These are phyloP conservation scores for Drosophila multiciliata DNA, from an alignment of 2,888 invertebrate genomes.

Conservation along the genomic window DNA sequence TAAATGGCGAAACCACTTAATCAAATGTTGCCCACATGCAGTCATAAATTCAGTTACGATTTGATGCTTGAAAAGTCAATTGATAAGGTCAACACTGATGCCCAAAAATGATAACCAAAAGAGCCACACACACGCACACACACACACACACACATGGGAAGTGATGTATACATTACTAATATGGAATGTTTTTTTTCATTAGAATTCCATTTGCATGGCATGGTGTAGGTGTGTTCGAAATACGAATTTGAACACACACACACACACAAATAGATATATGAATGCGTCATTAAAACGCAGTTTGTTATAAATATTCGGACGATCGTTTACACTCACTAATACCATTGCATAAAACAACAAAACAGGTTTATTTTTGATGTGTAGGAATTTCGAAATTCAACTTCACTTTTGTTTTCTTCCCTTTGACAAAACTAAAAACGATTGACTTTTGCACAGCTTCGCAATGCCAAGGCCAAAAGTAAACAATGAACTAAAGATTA, in stretches of 20 bases:
- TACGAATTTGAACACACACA: constrained; percentile 5
- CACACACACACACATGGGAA: not conserved
- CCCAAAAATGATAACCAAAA: constrained; percentile 34
- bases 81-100: constrained; percentile 50
- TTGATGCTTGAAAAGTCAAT: constrained; percentile 35
- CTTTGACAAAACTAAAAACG: constrained; percentile 23
- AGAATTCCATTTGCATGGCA: constrained; percentile 47
- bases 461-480: constrained; percentile 29
- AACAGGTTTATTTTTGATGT: constrained; percentile 54
- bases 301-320: constrained; percentile 38
- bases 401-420: constrained; percentile 71
- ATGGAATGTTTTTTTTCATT: constrained; percentile 16
- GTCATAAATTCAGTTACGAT: not conserved
- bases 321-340: constrained; percentile 20
- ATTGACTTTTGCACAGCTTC: constrained; percentile 54
- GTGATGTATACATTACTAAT: not conserved
- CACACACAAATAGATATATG: not conserved
- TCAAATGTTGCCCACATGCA: not conserved
- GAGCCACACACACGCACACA: not conserved
- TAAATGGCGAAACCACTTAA: constrained; percentile 4
- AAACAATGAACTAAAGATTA: constrained; percentile 47
- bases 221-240: constrained; percentile 45
- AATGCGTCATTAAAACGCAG: constrained; percentile 48
- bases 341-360: constrained; percentile 1
- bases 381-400: constrained; percentile 39